Evolutionary conservation across 2,888 invertebrate species (phyloP).

Genomic region (Argyresthia albistria): DNA sequence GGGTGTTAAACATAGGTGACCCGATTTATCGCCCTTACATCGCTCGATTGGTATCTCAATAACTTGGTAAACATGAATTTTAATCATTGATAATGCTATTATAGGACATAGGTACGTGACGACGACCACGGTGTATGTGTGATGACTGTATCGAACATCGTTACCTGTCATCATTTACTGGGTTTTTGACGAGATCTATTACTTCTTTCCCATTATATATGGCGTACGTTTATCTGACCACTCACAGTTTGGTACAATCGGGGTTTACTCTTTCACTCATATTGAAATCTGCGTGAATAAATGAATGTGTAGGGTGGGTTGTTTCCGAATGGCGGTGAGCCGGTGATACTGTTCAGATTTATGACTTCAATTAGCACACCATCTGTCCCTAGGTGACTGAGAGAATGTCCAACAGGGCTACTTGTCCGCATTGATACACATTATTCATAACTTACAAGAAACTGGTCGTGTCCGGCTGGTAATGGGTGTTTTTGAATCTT

Average conservation of each 20-base stretch:
- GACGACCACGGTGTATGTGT: not conserved
- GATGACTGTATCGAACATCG: no score
- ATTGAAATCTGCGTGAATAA: no score
- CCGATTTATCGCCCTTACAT: not conserved
- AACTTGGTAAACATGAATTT: slow-evolving; percentile 2
- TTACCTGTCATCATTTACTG: no score
- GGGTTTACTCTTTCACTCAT: no score
- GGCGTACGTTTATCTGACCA: no score
- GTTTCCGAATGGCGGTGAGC: not conserved
- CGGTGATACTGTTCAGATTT: slow-evolving; percentile 8
- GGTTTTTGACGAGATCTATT: no score
- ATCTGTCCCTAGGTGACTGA: slow-evolving; percentile 12
- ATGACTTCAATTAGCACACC: slow-evolving; percentile 11
- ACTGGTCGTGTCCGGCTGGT: not conserved
- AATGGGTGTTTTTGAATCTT: slow-evolving; percentile 28
- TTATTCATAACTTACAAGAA: slow-evolving; percentile 4
- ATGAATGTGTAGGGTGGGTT: not conserved
- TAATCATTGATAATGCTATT: not conserved
- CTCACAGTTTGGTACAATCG: no score
- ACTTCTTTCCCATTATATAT: no score
- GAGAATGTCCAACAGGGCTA: not conserved
- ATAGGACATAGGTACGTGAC: not conserved
- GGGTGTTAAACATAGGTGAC: not conserved
- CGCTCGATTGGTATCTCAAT: slow-evolving; percentile 4
- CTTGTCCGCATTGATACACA: slow-evolving; percentile 1